Conservation (phyloP, 92 coral and sea anemone genomes). For the Micromussa lordhowensis region DNA sequence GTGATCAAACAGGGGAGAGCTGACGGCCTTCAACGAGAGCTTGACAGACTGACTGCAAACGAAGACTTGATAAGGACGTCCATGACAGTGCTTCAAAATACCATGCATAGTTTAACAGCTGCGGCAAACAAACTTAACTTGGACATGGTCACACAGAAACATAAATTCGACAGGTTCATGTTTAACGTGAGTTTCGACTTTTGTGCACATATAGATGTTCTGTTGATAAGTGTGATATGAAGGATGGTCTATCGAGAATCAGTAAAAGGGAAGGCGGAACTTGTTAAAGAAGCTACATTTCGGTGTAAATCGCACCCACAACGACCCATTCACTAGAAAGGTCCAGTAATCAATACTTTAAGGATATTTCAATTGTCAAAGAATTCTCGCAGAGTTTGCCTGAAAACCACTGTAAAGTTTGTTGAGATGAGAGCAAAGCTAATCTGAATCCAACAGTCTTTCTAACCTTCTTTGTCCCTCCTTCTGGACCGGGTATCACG, state of each 20-base stretch:
- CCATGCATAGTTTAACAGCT: constrained; percentile 1
- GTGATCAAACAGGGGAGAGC: neutral
- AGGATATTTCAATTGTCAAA: no score
- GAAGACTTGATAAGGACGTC: constrained; percentile 25
- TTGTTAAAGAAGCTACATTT: neutral
- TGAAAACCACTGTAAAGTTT: no score
- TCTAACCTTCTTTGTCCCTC: no score
- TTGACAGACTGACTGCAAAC: constrained; percentile 7
- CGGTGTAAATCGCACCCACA: no score
- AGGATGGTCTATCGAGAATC: neutral
- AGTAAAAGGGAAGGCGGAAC: neutral
- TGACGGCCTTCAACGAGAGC: neutral
- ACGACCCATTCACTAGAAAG: no score
- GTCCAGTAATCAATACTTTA: no score
- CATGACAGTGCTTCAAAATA: constrained; percentile 28
- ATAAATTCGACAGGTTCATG: neutral
- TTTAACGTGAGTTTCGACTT: neutral
- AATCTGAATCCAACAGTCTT: no score
- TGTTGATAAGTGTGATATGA: neutral
- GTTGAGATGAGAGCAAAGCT: no score
- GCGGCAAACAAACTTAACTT: constrained; percentile 11
- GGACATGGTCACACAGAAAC: constrained; percentile 3
- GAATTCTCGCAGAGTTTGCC: no score
- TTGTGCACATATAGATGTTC: neutral
- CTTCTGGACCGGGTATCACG: no score